phyloP scores from a whole-genome alignment of 2,797 vertebrate genomes.

The Onychomys torridus region DNA sequence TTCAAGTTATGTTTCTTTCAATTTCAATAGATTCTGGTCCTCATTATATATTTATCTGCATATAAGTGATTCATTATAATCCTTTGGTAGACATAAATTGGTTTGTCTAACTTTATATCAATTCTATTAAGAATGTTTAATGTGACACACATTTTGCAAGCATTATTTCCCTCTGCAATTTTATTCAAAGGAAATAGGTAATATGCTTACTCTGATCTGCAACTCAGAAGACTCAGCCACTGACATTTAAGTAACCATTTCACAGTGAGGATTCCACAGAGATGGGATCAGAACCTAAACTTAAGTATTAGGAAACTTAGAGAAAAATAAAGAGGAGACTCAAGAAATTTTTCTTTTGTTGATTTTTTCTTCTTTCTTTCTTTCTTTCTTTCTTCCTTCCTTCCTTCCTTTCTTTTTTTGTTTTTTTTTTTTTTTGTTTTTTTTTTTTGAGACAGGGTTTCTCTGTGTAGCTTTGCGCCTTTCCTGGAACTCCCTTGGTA shows the following conservation, averaged over 20 bases:
- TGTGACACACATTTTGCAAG: not conserved
- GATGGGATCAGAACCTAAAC: not conserved
- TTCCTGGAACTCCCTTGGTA: too few species aligned
- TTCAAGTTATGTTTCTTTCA: slow-evolving; percentile 25
- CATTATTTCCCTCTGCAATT: not conserved
- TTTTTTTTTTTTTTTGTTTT: too few species aligned
- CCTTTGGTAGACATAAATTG: not conserved
- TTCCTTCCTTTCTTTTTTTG: too few species aligned
- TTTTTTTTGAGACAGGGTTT: too few species aligned
- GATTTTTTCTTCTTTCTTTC: too few species aligned
- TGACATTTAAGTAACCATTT: not conserved
- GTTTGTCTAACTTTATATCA: not conserved
- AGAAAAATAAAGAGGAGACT: slow-evolving; percentile 2
- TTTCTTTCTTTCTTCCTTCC: too few species aligned
- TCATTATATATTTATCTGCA: not conserved
- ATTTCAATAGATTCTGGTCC: slow-evolving; percentile 5
- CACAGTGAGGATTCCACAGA: not conserved
- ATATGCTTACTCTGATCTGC: not conserved
- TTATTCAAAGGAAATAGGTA: not conserved
- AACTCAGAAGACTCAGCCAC: not conserved
- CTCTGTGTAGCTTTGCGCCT: too few species aligned
- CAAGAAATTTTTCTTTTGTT: not conserved
- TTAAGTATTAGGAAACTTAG: not conserved
- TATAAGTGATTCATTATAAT: slow-evolving; percentile 9
- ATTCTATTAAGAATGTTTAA: slow-evolving; percentile 41